Conservation (phyloP, 2,113 vertebrate genomes). For the Montifringilla adamsi region DNA sequence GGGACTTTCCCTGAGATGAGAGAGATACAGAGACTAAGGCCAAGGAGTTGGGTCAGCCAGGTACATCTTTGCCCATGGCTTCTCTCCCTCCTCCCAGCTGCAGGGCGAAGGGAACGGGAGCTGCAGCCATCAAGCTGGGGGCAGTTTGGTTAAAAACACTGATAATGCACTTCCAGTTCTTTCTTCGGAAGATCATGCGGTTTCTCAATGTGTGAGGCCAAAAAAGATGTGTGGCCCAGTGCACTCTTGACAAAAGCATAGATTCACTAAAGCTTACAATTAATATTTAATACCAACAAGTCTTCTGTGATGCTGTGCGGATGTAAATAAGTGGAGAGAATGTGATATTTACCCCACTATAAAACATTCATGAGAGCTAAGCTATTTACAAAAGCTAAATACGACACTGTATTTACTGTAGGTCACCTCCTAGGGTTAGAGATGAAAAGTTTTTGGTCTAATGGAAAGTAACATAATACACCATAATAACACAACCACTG, state of each 20-base stretch:
- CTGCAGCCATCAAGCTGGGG: not conserved
- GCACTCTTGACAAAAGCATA: constrained; percentile 75
- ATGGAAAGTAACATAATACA: constrained; percentile 74
- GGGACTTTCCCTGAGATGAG: too few relatives aligned
- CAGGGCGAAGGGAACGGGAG: not conserved
- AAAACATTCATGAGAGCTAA: constrained; percentile 81
- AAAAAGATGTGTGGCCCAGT: constrained; percentile 59
- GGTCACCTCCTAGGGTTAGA: constrained; percentile 79
- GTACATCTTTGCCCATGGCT: fast-evolving
- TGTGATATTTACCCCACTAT: constrained; percentile 81
- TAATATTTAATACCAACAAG: constrained; percentile 84
- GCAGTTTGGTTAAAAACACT: not conserved
- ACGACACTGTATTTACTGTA: constrained; percentile 80
- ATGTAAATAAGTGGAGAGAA: constrained; percentile 86
- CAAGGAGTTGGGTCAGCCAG: not conserved
- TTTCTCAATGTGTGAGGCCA: constrained; percentile 42
- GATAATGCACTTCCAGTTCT: constrained; percentile 11
- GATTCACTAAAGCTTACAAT: constrained; percentile 77
- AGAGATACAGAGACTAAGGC: not conserved
- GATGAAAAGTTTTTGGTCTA: constrained; percentile 76
- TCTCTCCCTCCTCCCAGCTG: not conserved
- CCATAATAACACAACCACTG: constrained; percentile 64
- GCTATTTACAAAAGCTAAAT: constrained; percentile 82
- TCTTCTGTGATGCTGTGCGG: constrained; percentile 76
- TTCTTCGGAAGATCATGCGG: not conserved